These are phyloP conservation scores for Piezodorus guildinii DNA, from an alignment of 1,140 invertebrate species.

Conservation along the genomic window DNA sequence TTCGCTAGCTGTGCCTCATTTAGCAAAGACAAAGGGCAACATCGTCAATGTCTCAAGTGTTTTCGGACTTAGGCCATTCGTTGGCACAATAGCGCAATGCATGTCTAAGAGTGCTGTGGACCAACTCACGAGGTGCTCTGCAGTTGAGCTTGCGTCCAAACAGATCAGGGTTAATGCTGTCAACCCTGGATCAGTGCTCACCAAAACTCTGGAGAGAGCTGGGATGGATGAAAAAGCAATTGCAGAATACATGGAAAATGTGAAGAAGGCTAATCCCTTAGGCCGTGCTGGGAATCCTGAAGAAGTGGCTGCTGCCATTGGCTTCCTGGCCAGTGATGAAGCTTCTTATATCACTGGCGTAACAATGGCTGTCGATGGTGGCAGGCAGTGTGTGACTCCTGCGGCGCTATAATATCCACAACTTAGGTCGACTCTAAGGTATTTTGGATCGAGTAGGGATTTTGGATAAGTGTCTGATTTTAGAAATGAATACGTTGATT, in stretches of 20 bases:
- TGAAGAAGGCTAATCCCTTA: constrained; percentile 38
- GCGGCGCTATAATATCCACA: no score
- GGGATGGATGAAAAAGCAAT: constrained; percentile 47
- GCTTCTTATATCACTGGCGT: constrained; percentile 36
- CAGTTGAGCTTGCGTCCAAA: constrained; percentile 37
- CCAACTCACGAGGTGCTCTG: constrained; percentile 48
- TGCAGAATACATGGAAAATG: constrained; percentile 38
- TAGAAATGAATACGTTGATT: no score
- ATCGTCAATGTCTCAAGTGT: constrained; percentile 38
- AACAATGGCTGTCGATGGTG: constrained; percentile 48
- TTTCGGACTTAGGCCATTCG: constrained; percentile 33
- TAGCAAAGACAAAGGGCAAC: constrained; percentile 62
- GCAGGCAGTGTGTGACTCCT: constrained; percentile 40
- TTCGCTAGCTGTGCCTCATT: constrained; percentile 67
- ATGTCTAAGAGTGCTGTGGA: constrained; percentile 52
- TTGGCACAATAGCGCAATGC: constrained; percentile 34
- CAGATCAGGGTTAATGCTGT: constrained; percentile 48
- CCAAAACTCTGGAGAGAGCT: constrained; percentile 46
- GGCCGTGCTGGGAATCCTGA: constrained; percentile 35
- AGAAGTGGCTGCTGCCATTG: constrained; percentile 38
- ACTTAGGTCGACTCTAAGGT: no score
- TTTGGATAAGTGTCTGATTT: no score
- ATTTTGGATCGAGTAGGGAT: no score
- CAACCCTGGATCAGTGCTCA: constrained; percentile 46
- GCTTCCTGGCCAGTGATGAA: constrained; percentile 35